Evolutionary conservation across 2,113 vertebrate species (phyloP).

Genomic region (Callaeas wilsoni): DNA sequence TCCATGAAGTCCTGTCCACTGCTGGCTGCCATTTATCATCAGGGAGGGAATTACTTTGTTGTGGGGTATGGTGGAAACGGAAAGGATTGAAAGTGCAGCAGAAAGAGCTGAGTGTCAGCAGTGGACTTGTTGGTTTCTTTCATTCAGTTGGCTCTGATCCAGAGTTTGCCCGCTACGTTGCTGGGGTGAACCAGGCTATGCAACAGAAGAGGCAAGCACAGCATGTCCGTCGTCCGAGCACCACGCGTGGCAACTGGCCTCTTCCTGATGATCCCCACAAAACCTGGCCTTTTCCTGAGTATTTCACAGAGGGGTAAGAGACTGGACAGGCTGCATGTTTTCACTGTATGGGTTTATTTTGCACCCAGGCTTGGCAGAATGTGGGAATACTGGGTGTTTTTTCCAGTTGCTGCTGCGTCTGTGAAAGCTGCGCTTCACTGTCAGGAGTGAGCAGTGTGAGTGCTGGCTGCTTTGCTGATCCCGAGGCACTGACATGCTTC

Average conservation of each 20-base stretch:
- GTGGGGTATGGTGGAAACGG: conserved; percentile 23
- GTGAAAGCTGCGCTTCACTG: not conserved
- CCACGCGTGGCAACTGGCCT: conserved; percentile 88
- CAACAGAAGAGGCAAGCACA: conserved; percentile 95
- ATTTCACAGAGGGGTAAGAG: conserved; percentile 92
- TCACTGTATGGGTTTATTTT: rapidly evolving
- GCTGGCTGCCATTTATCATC: conserved; percentile 32
- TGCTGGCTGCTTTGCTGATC: not conserved
- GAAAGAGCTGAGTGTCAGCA: conserved; percentile 66
- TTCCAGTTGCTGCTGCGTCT: not conserved
- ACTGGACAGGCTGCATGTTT: rapidly evolving
- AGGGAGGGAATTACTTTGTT: not conserved
- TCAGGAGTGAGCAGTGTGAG: not conserved
- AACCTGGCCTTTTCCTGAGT: conserved; percentile 94
- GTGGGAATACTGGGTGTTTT: not conserved
- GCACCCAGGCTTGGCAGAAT: not conserved
- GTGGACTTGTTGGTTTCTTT: conserved; percentile 45
- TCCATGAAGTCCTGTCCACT: not conserved
- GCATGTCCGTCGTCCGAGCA: conserved; percentile 88
- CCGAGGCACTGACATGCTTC: not conserved
- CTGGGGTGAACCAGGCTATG: conserved; percentile 97
- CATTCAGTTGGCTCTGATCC: conserved; percentile 93
- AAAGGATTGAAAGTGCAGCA: conserved; percentile 1
- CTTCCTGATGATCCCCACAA: conserved; percentile 90
- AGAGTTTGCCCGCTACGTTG: conserved; percentile 96